Base-by-base conservation (phyloP, 2,797 vertebrate species). In the Kryptolebias ocellatus region DNA sequence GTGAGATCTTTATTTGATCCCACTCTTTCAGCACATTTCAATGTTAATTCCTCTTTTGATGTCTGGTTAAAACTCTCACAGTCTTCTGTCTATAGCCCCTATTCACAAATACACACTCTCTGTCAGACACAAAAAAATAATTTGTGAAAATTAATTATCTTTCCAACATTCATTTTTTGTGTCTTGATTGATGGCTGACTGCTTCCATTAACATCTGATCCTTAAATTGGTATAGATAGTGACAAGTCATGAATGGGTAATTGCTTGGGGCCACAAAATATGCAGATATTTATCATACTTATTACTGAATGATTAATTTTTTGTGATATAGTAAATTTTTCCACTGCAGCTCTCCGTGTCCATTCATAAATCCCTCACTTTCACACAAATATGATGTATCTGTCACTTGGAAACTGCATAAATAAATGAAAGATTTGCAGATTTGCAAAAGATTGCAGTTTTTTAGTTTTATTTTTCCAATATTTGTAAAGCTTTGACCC, bases 171-270 rank as follows among this genome's bases (percentile, higher is more conserved):
- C 79, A 87, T 84, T 92, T 90, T 86, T 83, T 88, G 85, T 82
- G 83, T 78, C 86, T 86, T 82, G 82, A 79, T 74, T 91, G 90
- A 93, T 90, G 89, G 89, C 87, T 81, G 85, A 83, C 89, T 77
- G 76, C 83, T 82, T 89, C 86, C 81, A 91, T 93, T 92, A 92
- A 86, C 84, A 82, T 85, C 78, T 87, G 87, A 87, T 87, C 81
- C 81, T 83, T 65, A 68, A 76, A 70, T 91, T 87, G 87, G 83
- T 90, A 89, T 91, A 86, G 87, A 90, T 90, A 84, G 84, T 70
- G 67, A 72, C n/a, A 28, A 71, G 71, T 44, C 62, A 63, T 86
- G 87, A 87, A 84, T 79, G 79, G 72, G 65, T 57, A 57, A 18
- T 78, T 65, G 63, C 67, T 67, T 55, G 69, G 53, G 37, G 77